These are phyloP conservation scores for Luidia sarsii DNA, from an alignment of 53 echinoderm and acorn worm genomes.

Conservation along the genomic window DNA sequence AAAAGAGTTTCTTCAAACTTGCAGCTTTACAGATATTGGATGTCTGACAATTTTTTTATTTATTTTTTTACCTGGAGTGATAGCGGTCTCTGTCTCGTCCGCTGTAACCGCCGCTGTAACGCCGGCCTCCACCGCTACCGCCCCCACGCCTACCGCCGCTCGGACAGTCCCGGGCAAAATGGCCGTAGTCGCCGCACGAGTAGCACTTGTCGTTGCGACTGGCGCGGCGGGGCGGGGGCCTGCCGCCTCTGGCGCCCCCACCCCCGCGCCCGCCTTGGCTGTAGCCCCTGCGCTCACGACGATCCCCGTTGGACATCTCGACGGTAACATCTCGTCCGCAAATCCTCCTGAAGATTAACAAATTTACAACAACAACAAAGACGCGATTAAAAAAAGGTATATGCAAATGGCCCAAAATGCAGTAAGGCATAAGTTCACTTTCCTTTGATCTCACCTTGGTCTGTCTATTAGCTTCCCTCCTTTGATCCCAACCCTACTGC, in stretches of 20 bases:
- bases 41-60: too few species aligned
- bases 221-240: constrained; percentile 16
- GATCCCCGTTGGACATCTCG: constrained; percentile 73
- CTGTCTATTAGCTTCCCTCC: too few species aligned
- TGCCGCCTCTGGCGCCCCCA: constrained; percentile 43
- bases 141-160: constrained; percentile 49
- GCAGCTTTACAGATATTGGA: too few species aligned
- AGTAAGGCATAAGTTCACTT: too few species aligned
- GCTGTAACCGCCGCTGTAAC: neutral
- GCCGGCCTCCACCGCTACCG: constrained; percentile 5
- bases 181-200: constrained; percentile 78
- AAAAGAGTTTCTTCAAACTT: too few species aligned
- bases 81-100: neutral
- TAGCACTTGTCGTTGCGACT: constrained; percentile 77
- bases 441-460: too few species aligned
- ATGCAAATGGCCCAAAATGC: too few species aligned
- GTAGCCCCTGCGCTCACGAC: constrained; percentile 26
- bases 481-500: too few species aligned
- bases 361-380: neutral
- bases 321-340: constrained; percentile 76
- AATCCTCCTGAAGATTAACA: constrained; percentile 59
- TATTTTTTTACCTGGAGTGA: neutral
- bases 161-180: constrained; percentile 83
- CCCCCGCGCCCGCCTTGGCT: constrained; percentile 17
- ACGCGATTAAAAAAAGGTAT: neutral